Base-by-base conservation (phyloP, 2,888 invertebrate genomes). In the Ctenicera cuprea region DNA sequence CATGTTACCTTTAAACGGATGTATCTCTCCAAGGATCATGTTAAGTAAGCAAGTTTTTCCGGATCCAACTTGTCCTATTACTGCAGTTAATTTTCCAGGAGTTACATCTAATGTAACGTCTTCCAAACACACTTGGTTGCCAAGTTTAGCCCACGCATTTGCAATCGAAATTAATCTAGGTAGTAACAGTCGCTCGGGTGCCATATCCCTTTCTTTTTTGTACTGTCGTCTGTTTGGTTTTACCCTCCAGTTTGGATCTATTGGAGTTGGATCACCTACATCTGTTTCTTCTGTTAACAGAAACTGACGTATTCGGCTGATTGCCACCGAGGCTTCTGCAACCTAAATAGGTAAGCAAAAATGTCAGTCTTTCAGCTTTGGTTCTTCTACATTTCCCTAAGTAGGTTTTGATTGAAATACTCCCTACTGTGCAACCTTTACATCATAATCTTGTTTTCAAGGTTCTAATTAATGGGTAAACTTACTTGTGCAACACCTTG, bases 61-160 rank as follows among this genome's bases (percentile, higher is more conserved):
- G 0, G 91, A 86, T 11, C 93, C 94, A 0, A 94, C 93, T 2
- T 90, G 88, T 9, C 94, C 94, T 30, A 93, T 90, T 1, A 94
- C 83, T 0, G 90, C 90, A 30, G 88, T 86, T 16, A 90, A 78
- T 67, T 88, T 77, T 0, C 89, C 89, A 0, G 86, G 79, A 3
- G 81, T 77, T 3, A 90, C 82, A 11, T 83, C 82, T 54, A 90
- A 74, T 30, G 85, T 88, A 4, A 91, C 82, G 71, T 90, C 85
- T 52, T 86, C 85, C 33, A 91, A 80, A 0, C 85, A 85, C 0
- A 89, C 4, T 82, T 79, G 65, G 78, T 81, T 37, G 77, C 84
- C 79, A 84, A 82, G 80, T 79, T 82, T 79, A 7, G 79, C 76
- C 18, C 76, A 74, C 7, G 79, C 81, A 22, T 79, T 66, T 11